Evolutionary conservation across 2,113 vertebrate species (phyloP).

Genomic region (Hippolais icterina): DNA sequence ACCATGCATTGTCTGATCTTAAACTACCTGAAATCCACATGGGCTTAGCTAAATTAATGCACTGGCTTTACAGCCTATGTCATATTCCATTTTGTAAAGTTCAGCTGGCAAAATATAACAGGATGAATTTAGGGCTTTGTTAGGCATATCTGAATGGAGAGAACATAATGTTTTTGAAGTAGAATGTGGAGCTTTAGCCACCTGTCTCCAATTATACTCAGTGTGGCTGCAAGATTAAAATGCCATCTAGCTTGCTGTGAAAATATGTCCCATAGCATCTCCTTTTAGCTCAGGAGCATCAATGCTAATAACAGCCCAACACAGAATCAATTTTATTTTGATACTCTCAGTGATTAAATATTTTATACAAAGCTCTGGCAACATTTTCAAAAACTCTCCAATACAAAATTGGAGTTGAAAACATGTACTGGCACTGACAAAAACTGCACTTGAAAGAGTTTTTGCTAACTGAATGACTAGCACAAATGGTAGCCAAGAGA

Average conservation of each 20-base stretch:
- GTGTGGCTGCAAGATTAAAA: conserved; percentile 19
- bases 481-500: background rate
- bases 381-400: background rate
- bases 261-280: background rate
- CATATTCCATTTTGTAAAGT: background rate
- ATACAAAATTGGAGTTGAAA: background rate
- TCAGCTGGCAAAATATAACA: background rate
- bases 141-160: background rate
- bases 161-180: background rate
- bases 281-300: background rate
- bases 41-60: background rate
- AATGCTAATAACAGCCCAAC: background rate
- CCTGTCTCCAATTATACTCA: conserved; percentile 32
- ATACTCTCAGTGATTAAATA: conserved; percentile 3
- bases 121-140: background rate
- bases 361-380: background rate
- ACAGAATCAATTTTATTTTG: conserved; percentile 7
- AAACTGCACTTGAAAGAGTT: background rate
- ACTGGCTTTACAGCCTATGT: background rate
- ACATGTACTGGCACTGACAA: background rate
- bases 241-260: background rate
- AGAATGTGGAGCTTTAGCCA: background rate
- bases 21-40: background rate
- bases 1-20: background rate
- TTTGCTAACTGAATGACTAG: background rate